Base-by-base conservation (phyloP, 2,113 vertebrate genomes). In the Chascanopsetta lugubris region DNA sequence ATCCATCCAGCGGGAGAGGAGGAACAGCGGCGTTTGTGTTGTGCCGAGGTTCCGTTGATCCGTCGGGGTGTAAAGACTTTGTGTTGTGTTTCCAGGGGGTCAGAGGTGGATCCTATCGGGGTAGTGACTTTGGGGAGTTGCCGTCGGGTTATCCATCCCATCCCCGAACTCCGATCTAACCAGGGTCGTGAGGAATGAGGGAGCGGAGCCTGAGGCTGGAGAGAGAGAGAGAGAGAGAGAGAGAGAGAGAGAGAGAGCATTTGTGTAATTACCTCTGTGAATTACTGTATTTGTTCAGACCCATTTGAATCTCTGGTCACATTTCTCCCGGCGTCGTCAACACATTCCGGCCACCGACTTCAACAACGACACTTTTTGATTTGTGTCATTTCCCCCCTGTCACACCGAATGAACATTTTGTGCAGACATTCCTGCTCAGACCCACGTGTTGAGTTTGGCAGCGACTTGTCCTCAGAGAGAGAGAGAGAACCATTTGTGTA, bases 111-210 rank as follows among this genome's bases (percentile, higher is more conserved):
- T 57, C 15, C 25, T 71, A 8, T 48, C 15, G 46, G 46, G 50
- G 71, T 15, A 13, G 47, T 12, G 3, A 53, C 42, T 43, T 45
- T n/a, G n/a, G n/a, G 8, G 17, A 36, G 38, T 67, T 18, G 18
- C 38, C 63, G 34, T 47, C 0, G 5, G 30, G 55, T 65, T 32
- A 54, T 60, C 10, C 1, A 17, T 51, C 18, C 6, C 17, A 55
- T n/a, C n/a, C n/a, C n/a, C n/a, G n/a, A 53, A 42, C 54, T 67
- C 58, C 29, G 72, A 64, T 47, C 71, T 55, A 15, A 47, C 49
- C 60, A 59, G 50, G 11, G 46, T 22, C 36, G 47, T 8, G 21
- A 32, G 18, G 13, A n/a, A n/a, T n/a, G n/a, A 40, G 17, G 38
- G 25, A 49, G 17, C 27, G 12, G 25, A 60, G n/a, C 21, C 53